Base-by-base conservation (phyloP, 2,113 vertebrate species). In the Aldabrachelys gigantea region DNA sequence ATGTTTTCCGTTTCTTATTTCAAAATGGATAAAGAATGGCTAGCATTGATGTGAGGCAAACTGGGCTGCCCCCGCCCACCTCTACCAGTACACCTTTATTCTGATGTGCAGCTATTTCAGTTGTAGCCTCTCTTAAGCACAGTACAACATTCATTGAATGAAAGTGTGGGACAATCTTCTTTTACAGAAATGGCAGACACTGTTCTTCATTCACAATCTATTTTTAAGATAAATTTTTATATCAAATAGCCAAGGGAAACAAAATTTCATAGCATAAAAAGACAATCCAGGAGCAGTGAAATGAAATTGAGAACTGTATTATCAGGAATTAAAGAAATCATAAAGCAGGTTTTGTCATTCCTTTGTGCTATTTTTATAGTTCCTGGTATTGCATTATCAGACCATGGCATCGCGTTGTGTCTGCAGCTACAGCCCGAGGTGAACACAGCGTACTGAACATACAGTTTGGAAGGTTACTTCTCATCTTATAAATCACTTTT, bases 121-220 rank as follows among this genome's bases (percentile, higher is more conserved):
- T 91, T 62, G 91, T 97, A 83, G 53, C 89, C 87, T 72, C 62
- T 97, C 78, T 41, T 89, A 96, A 96, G 94, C 95, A 91, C 44
- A 25, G 75, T 53, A 65, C 75, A 2, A 10, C 94, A 81, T 59
- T 89, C 72, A 90, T 95, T 49, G 93, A 92, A 81, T 79, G 81
- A 95, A 97, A 93, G 50, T 80, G 56, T 80, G 95, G 93, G 79
- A 72, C 82, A 85, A 80, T 95, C 38, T 52, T 76, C 85, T 92
- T 85, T 88, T 90, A 95, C 57, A 88, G 95, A 97, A 92, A 79
- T 89, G 90, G 92, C 95, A 93, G 90, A 93, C 92, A 57, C 75
- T 95, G 94, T 95, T 97, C 91, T 95, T 96, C 95, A 95, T 96
- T 95, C 95, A 91, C 96, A 96, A 91, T 95, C 94, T 96, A 95